Conservation (phyloP, 2,113 vertebrate species). For the Excalfactoria chinensis region DNA sequence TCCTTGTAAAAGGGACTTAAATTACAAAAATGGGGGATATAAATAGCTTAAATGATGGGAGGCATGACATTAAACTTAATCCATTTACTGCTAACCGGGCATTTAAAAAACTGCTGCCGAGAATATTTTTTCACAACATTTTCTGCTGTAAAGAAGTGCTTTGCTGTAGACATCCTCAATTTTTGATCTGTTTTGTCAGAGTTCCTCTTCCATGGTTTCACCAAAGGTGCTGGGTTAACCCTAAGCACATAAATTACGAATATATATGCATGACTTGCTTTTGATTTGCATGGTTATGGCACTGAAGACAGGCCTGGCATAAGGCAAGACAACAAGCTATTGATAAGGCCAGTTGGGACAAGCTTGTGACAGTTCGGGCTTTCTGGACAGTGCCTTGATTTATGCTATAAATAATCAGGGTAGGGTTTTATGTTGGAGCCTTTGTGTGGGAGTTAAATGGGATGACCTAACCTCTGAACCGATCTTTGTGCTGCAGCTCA, state of each 20-base stretch:
- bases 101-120: neutral
- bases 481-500: neutral
- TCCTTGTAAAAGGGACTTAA: constrained; percentile 30
- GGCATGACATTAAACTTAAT: neutral
- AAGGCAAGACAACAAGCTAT: constrained; percentile 52
- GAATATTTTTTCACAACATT: neutral
- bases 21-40: constrained; percentile 37
- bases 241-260: constrained; percentile 42
- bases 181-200: neutral
- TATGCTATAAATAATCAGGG: constrained; percentile 31
- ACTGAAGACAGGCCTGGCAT: neutral
- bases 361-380: neutral
- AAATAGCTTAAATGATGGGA: constrained; percentile 16
- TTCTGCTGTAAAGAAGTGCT: neutral
- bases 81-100: neutral
- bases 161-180: neutral
- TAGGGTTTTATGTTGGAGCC: constrained; percentile 17
- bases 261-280: constrained; percentile 47
- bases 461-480: constrained; percentile 34
- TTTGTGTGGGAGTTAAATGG: constrained; percentile 52
- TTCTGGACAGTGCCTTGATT: constrained; percentile 34
- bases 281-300: constrained; percentile 50
- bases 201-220: neutral
- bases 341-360: neutral
- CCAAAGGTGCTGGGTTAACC: neutral